phyloP scores from a whole-genome alignment of 2,113 vertebrate genomes.

The Notarius lentiginosus region DNA sequence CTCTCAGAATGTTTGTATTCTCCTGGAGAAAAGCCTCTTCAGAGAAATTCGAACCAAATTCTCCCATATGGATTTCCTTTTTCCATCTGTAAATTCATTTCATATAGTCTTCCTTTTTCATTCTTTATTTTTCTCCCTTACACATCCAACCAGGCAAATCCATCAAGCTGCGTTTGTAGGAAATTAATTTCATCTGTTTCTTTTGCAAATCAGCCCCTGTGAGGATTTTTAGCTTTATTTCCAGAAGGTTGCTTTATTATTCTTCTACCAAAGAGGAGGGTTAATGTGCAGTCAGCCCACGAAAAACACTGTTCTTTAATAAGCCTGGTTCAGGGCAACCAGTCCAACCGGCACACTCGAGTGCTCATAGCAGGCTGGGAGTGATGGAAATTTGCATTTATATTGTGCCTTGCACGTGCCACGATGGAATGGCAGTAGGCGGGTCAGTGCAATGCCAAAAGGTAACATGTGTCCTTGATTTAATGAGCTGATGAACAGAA shows the following conservation, averaged over 20 bases:
- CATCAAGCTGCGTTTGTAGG: constrained; percentile 34
- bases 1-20: not conserved
- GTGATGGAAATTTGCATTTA: constrained; percentile 67
- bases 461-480: constrained; percentile 51
- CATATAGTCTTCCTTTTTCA: constrained; percentile 5
- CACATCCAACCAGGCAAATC: constrained; percentile 17
- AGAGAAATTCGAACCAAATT: constrained; percentile 19
- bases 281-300: constrained; percentile 44
- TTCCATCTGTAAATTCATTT: constrained; percentile 8
- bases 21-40: not conserved
- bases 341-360: constrained; percentile 46
- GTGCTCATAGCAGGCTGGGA: constrained; percentile 44
- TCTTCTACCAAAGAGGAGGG: constrained; percentile 7
- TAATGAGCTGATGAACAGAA: constrained; percentile 58
- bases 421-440: constrained; percentile 43
- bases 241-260: constrained; percentile 49
- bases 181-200: constrained; percentile 33
- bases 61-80: not conserved
- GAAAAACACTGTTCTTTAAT: constrained; percentile 54
- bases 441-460: constrained; percentile 36
- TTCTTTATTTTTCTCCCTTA: not conserved
- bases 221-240: constrained; percentile 2
- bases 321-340: constrained; percentile 45
- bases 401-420: constrained; percentile 53
- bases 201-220: not conserved